Conservation (phyloP, 2,797 vertebrate genomes). For the Melanotaenia parkinsoni region DNA sequence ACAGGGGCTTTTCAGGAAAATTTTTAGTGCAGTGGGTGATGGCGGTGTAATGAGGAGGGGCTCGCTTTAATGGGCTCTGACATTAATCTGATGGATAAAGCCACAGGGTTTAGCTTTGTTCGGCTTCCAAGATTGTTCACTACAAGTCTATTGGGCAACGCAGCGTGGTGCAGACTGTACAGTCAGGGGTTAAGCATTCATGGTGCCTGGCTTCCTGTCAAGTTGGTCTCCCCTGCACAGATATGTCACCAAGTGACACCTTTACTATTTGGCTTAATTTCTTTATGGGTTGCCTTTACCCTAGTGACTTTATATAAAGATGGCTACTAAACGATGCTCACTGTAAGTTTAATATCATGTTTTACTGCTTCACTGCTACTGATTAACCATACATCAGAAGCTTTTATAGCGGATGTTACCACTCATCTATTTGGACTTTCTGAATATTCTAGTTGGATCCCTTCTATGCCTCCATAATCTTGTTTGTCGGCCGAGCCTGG, state of each 20-base stretch:
- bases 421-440: background rate
- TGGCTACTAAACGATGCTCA: background rate
- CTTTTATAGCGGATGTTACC: background rate
- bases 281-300: conserved; percentile 3
- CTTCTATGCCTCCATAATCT: conserved; percentile 94
- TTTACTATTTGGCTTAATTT: conserved; percentile 3
- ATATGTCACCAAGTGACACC: conserved; percentile 19
- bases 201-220: conserved; percentile 9
- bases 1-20: conserved; percentile 29
- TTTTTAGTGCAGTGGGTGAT: background rate
- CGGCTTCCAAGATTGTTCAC: conserved; percentile 44
- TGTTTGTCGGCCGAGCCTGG: conserved; percentile 95
- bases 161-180: conserved; percentile 61
- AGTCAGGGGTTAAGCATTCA: conserved; percentile 43
- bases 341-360: conserved; percentile 1
- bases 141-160: conserved; percentile 45
- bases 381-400: background rate
- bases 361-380: conserved; percentile 12
- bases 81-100: conserved; percentile 69
- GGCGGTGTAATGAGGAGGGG: conserved; percentile 24
- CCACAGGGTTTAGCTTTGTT: conserved; percentile 65
- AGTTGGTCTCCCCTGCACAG: conserved; percentile 13
- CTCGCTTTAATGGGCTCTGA: conserved; percentile 71
- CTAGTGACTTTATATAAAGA: background rate
- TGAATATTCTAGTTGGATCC: conserved; percentile 85